Evolutionary conservation across 2,113 vertebrate species (phyloP).

Genomic region (Hemichromis elongatus): DNA sequence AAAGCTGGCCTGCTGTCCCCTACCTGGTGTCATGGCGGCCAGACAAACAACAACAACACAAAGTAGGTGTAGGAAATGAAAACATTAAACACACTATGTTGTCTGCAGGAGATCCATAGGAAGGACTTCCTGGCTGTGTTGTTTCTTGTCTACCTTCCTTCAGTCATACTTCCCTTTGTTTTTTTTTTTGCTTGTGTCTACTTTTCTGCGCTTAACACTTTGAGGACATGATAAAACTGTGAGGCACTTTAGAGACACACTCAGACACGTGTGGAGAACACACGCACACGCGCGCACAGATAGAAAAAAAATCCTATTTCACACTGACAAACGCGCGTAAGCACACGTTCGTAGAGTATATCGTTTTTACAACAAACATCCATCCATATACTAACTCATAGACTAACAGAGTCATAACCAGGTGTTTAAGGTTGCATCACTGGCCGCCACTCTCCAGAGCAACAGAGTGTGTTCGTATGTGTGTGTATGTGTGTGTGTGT

Average conservation of each 20-base stretch:
- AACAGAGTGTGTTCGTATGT: conserved; percentile 35
- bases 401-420: conserved; percentile 55
- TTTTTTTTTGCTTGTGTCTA: conserved; percentile 61
- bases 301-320: conserved; percentile 46
- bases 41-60: conserved; percentile 58
- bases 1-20: conserved; percentile 54
- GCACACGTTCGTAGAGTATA: conserved; percentile 55
- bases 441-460: conserved; percentile 66
- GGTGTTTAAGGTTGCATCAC: conserved; percentile 63
- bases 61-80: conserved; percentile 56
- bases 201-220: conserved; percentile 78
- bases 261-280: conserved; percentile 62
- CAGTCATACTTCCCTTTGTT: neutral
- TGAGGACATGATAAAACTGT: conserved; percentile 97
- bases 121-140: conserved; percentile 23
- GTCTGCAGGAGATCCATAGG: conserved; percentile 12
- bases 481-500: conserved; percentile 17
- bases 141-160: conserved; percentile 13
- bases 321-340: conserved; percentile 44
- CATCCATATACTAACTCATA: conserved; percentile 73
- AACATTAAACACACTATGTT: conserved; percentile 37
- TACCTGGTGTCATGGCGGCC: conserved; percentile 56
- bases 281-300: conserved; percentile 44
- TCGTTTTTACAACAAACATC: conserved; percentile 62
- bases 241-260: conserved; percentile 99